Evolutionary conservation across 2,797 vertebrate genomes (phyloP), one percentile per base, ranked within the genome.

Genomic region (Diglossa cyanea): DNA sequence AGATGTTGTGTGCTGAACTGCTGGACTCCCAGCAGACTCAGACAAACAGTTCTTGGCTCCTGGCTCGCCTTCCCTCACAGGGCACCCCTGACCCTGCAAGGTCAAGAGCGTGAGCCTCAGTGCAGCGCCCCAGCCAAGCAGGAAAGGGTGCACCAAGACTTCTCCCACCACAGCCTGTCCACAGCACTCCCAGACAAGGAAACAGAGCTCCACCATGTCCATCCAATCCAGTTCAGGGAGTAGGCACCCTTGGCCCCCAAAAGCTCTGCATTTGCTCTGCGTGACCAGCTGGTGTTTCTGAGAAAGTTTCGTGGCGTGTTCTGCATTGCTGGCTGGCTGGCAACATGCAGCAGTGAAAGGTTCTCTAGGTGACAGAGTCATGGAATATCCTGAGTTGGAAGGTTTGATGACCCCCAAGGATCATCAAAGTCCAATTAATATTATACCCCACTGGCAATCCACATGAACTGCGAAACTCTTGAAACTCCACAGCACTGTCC

Each of bases 51-150:
- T 11, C 37, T 35, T 6, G 1, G 42, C 26, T 88, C 24, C 45
- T 2, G 7, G 40, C 11, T 87, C 0, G 0, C 23, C 19, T n/a
- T 48, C 9, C 28, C 33, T 82, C 1, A 0, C 1, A 3, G 50
- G 35, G 58, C 70, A 88, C 68, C 72, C 37, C 66, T 24, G n/a
- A 11, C 14, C 13, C 65, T 51, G 83, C 66, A 21, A 86, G 30
- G 47, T 50, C 57, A 67, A 42, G 76, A 53, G 19, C 0, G 0
- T 18, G 25, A 86, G 25, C 54, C n/a, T 30, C 50, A 13, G 40
- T 9, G 33, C 57, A 57, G 40, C 0, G 0, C 13, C 15, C 6
- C 39, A 70, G 57, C 16, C 40, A n/a, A 82, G 57, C 0, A 0
- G 53, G 28, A 60, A 51, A 40, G 53, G 12, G 6, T 40, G 19